A percentile compares a stretch with the other conserved stretches of the same genome.
These are phyloP conservation scores for Bettongia penicillata DNA, from an alignment of 2,113 vertebrate species.

Conservation along the genomic window DNA sequence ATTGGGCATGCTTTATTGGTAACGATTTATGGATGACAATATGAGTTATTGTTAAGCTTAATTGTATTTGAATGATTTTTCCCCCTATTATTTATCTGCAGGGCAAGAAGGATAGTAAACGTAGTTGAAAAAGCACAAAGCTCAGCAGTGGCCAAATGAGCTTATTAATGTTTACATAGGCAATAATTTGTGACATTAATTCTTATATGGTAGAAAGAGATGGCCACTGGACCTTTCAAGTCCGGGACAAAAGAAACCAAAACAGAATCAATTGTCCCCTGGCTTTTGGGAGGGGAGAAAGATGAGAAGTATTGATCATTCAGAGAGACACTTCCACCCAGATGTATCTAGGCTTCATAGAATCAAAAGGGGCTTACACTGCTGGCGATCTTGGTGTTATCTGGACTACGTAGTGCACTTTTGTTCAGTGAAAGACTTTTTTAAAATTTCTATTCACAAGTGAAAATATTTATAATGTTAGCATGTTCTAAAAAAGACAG, in stretches of 20 bases:
- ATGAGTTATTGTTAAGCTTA: conserved; percentile 81
- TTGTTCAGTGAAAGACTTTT: background rate
- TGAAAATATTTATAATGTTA: background rate
- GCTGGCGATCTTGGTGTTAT: background rate
- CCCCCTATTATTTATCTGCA: conserved; percentile 66
- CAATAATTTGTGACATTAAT: conserved; percentile 48
- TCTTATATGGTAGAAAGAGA: background rate
- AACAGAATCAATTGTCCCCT: background rate
- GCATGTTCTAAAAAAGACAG: background rate
- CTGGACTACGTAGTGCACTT: background rate
- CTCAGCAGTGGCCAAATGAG: conserved; percentile 68
- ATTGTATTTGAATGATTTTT: conserved; percentile 80
- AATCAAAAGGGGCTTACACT: background rate
- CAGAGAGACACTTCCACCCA: background rate
- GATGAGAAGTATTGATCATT: background rate
- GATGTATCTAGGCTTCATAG: background rate
- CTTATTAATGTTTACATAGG: conserved; percentile 72
- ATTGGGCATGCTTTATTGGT: conserved; percentile 72
- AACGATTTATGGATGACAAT: conserved; percentile 83
- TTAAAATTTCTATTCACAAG: background rate
- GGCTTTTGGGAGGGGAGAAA: conserved; percentile 20
- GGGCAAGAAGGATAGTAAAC: conserved; percentile 69
- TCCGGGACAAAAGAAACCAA: conserved; percentile 4
- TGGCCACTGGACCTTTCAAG: background rate
- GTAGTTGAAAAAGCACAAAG: conserved; percentile 40